Percentiles rank a stretch among this genome's conserved stretches.
These are phyloP conservation scores for Drepanosiphum platanoidis DNA, from an alignment of 2,888 invertebrate species.

Conservation along the genomic window DNA sequence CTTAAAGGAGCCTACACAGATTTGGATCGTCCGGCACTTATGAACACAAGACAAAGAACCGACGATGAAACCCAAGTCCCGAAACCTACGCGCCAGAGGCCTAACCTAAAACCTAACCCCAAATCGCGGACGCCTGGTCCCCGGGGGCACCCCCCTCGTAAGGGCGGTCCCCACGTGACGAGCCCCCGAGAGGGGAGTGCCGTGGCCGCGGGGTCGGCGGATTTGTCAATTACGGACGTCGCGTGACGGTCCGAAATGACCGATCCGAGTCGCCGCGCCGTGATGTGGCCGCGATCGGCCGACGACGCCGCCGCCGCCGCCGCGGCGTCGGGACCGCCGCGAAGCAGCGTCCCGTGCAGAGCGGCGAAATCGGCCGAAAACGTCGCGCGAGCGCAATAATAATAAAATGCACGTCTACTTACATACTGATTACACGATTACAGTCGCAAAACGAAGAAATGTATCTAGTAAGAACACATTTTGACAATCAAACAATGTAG, in stretches of 20 bases:
- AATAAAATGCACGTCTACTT: conserved; percentile 60
- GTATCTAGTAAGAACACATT: conserved; percentile 57
- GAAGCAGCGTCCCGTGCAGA: background rate
- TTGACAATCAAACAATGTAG: conserved; percentile 47
- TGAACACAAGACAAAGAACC: background rate
- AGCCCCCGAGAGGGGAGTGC: background rate
- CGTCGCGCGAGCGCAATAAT: conserved; percentile 17
- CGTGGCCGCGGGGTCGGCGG: background rate
- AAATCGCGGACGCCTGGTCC: background rate
- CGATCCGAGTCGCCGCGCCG: too few species aligned
- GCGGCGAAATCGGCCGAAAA: background rate
- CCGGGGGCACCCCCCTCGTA: background rate
- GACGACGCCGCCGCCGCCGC: conserved; percentile 15
- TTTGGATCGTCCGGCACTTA: background rate
- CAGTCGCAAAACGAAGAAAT: conserved; percentile 54
- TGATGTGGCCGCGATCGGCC: conserved; percentile 31
- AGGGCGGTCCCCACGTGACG: conserved; percentile 33
- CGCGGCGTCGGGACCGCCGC: background rate
- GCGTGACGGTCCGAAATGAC: too few species aligned
- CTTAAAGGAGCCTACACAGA: background rate
- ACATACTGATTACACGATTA: conserved; percentile 38
- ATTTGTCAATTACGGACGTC: background rate
- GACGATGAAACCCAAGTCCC: background rate
- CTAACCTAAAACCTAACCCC: conserved; percentile 16
- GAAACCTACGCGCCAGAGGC: background rate